These are phyloP conservation scores for Eilema sororculum DNA, from an alignment of 2,888 invertebrate species.

Conservation along the genomic window DNA sequence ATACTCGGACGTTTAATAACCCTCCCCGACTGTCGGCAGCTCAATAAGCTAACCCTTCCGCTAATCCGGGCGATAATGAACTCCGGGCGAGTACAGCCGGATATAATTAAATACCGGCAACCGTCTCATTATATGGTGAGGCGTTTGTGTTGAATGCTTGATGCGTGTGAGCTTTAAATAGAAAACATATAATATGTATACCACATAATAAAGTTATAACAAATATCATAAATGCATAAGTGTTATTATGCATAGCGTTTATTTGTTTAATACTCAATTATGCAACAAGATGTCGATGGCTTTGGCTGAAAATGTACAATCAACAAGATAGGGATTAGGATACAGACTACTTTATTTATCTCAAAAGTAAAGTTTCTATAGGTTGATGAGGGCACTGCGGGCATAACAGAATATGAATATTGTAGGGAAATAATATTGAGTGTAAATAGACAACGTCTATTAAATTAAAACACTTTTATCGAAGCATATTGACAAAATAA, in stretches of 20 bases:
- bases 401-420: not conserved
- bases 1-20: conserved; percentile 52
- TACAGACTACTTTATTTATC: no score
- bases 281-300: not conserved
- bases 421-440: not conserved
- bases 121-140: conserved; percentile 52
- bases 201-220: not conserved
- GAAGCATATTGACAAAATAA: conserved; percentile 27
- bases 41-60: conserved; percentile 73
- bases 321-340: no score
- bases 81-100: conserved; percentile 54
- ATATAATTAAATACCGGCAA: conserved; percentile 62
- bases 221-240: not conserved
- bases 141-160: conserved; percentile 44
- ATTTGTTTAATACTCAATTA: not conserved
- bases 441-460: not conserved
- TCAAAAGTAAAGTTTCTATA: no score
- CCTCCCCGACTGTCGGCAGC: conserved; percentile 56
- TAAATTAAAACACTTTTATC: not conserved
- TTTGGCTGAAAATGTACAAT: no score
- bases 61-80: conserved; percentile 79
- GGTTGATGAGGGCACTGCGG: not conserved
- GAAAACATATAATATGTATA: conserved; percentile 2
- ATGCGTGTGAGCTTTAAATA: conserved; percentile 33
- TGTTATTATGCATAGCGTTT: not conserved